A percentile compares a stretch with the other conserved stretches of the same genome.
Evolutionary conservation across 2,113 vertebrate species (phyloP).

Genomic region (Prionailurus bengalensis): DNA sequence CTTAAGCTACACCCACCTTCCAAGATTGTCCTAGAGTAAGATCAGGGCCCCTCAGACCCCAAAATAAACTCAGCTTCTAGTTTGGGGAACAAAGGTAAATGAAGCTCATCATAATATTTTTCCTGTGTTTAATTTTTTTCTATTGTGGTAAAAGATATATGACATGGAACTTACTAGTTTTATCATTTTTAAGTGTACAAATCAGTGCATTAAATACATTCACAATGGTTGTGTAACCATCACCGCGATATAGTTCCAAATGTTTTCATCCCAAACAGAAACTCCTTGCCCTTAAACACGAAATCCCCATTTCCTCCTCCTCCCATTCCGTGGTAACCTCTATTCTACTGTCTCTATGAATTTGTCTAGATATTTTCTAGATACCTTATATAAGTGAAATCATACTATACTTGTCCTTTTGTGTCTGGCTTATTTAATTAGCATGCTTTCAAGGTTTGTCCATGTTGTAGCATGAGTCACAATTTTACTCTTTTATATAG

Average conservation of each 20-base stretch:
- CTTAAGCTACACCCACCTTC: neutral
- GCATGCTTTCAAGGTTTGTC: neutral
- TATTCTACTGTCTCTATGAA: neutral
- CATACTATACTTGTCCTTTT: neutral
- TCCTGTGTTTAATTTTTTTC: neutral
- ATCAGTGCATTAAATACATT: neutral
- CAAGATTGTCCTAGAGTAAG: neutral
- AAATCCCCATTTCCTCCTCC: neutral
- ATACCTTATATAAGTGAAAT: neutral
- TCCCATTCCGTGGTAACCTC: neutral
- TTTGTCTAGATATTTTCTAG: neutral
- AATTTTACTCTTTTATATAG: neutral
- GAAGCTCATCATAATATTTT: neutral
- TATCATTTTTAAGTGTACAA: neutral
- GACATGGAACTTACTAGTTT: neutral
- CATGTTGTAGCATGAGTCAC: neutral
- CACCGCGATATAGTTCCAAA: neutral
- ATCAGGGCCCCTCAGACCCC: neutral
- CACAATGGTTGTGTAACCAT: neutral
- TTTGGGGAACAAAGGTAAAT: neutral
- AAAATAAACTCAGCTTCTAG: slow-evolving; percentile 14
- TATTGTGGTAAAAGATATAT: neutral
- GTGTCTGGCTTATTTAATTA: slow-evolving; percentile 6
- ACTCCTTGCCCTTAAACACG: neutral
- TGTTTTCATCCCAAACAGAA: neutral